These are phyloP conservation scores for Acleris sparsana DNA, from an alignment of 2,888 invertebrate species.

Conservation along the genomic window DNA sequence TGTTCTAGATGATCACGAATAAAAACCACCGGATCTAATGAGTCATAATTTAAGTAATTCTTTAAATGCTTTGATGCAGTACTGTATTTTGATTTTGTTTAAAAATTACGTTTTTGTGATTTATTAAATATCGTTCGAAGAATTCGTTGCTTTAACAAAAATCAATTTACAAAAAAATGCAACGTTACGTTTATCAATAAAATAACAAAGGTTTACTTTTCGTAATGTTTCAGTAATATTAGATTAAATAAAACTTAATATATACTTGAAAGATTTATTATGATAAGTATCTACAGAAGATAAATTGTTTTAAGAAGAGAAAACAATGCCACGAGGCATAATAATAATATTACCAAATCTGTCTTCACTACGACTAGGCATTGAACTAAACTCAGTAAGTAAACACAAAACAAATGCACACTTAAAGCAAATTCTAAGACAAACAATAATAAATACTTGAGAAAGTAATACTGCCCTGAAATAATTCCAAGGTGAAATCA, in stretches of 20 bases:
- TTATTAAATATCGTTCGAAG: too few species aligned
- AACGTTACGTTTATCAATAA: too few species aligned
- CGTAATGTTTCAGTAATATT: too few species aligned
- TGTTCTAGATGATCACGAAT: too few species aligned
- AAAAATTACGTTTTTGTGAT: too few species aligned
- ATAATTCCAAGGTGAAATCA: not conserved
- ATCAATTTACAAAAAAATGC: too few species aligned
- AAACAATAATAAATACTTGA: not conserved
- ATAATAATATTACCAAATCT: not conserved
- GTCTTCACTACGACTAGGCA: not conserved
- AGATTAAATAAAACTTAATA: not conserved
- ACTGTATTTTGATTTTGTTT: too few species aligned
- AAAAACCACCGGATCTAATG: too few species aligned
- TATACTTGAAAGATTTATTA: not conserved
- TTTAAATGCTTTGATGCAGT: too few species aligned
- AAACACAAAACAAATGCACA: not conserved
- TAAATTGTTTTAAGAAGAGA: not conserved
- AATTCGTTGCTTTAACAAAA: too few species aligned
- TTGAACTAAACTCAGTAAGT: not conserved
- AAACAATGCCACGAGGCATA: not conserved
- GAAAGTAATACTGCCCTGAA: constrained; percentile 4
- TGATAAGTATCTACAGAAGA: not conserved
- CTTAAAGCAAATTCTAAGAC: not conserved
- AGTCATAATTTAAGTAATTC: too few species aligned
- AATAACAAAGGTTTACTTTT: too few species aligned